Evolutionary conservation across 2,797 vertebrate species (phyloP).

Genomic region (Scleropages formosus): DNA sequence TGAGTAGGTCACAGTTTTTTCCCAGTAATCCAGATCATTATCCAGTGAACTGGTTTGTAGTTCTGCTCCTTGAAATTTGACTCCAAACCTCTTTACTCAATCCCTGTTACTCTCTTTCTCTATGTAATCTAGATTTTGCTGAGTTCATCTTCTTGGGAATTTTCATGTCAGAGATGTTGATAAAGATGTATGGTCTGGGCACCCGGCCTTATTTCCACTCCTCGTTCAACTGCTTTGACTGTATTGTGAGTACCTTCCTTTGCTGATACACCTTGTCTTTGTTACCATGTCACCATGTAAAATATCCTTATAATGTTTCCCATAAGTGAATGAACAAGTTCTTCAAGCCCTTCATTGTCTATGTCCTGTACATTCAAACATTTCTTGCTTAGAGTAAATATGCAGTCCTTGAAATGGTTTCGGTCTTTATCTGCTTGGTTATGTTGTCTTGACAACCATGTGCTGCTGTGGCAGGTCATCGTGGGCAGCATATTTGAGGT

Average conservation of each 20-base stretch:
- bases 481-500: conserved; percentile 96
- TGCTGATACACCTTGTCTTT: not conserved
- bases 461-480: conserved; percentile 75
- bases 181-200: conserved; percentile 90
- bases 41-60: not conserved
- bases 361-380: not conserved
- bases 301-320: not conserved
- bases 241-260: conserved; percentile 77
- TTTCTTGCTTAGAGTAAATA: not conserved
- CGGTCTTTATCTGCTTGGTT: conserved; percentile 18
- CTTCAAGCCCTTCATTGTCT: not conserved
- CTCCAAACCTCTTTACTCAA: not conserved
- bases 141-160: conserved; percentile 83
- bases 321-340: not conserved
- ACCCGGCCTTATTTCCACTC: conserved; percentile 92
- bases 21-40: not conserved
- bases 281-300: not conserved
- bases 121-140: conserved; percentile 68
- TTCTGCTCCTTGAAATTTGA: not conserved
- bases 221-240: conserved; percentile 96
- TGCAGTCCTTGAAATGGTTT: not conserved
- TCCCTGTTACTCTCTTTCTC: conserved; percentile 13
- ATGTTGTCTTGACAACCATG: conserved; percentile 23
- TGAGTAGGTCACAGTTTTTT: conserved; percentile 4
- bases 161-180: conserved; percentile 85